Conservation (phyloP, 2,797 vertebrate species). For the Rhyacichthys aspro region DNA sequence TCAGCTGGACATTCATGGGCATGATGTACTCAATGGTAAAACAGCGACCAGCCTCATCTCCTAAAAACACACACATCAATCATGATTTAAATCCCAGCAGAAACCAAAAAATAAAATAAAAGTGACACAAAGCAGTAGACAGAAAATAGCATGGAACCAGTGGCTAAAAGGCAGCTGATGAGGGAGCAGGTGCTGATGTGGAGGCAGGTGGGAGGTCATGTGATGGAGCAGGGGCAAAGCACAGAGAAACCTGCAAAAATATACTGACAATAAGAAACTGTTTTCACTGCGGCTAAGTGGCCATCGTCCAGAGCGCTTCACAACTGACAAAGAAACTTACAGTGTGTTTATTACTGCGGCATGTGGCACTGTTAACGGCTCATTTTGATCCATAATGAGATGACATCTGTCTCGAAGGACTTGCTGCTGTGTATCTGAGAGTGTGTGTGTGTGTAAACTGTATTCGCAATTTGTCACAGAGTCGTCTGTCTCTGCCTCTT, state of each 20-base stretch:
- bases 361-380: constrained; percentile 18
- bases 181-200: constrained; percentile 13
- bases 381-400: constrained; percentile 15
- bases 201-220: constrained; percentile 7
- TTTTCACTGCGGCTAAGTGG: too few species aligned
- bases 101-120: too few species aligned
- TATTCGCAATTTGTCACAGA: not conserved
- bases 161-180: not conserved
- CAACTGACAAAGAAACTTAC: constrained; percentile 3
- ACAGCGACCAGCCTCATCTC: constrained; percentile 89
- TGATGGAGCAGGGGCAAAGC: not conserved
- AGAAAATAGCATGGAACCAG: not conserved
- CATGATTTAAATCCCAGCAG: not conserved
- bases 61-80: constrained; percentile 60
- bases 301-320: constrained; percentile 1
- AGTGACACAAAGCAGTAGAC: not conserved
- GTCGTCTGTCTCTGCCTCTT: constrained; percentile 9
- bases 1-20: constrained; percentile 92
- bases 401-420: constrained; percentile 24
- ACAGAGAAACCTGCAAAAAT: not conserved
- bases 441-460: constrained; percentile 3
- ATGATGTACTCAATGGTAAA: constrained; percentile 94
- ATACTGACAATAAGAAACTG: not conserved
- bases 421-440: not conserved
- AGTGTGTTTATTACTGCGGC: constrained; percentile 22